Conservation (phyloP, 2,888 invertebrate species). For the Mactromeris polynyma region DNA sequence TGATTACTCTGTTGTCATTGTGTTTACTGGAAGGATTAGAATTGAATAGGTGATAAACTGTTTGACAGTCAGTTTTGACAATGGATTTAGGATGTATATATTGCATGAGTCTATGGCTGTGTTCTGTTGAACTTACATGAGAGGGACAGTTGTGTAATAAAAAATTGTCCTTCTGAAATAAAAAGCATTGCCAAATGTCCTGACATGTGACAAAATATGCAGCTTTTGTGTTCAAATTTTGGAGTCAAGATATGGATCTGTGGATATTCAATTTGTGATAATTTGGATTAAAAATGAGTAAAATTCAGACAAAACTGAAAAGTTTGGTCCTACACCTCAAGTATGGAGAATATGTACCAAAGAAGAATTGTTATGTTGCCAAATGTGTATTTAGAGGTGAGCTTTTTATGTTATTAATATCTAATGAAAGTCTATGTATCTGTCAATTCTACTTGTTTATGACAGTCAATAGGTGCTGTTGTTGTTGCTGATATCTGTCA, state of each 20-base stretch:
- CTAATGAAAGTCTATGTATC: too few species aligned
- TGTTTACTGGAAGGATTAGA: not conserved
- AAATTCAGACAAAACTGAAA: conserved; percentile 55
- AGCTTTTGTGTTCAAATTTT: not conserved
- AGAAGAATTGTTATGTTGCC: conserved; percentile 40
- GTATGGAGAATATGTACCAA: conserved; percentile 60
- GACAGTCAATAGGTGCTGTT: too few species aligned
- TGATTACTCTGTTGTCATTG: not conserved
- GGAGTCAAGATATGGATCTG: not conserved
- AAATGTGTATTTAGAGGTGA: conserved; percentile 64
- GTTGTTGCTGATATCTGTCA: not conserved
- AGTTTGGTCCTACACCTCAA: conserved; percentile 54
- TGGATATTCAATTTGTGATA: not conserved
- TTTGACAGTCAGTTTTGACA: not conserved
- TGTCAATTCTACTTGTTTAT: too few species aligned
- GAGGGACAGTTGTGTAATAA: not conserved
- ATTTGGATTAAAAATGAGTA: conserved; percentile 25
- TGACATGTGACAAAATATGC: not conserved
- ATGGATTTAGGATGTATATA: not conserved
- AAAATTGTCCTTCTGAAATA: not conserved
- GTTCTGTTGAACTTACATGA: not conserved
- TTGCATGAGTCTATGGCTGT: not conserved
- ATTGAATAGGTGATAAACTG: not conserved
- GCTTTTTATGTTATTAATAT: not conserved
- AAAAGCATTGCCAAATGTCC: not conserved